Evolutionary conservation across 2,113 vertebrate species (phyloP), one percentile per base, ranked within the genome.

Genomic region (Gasterosteus aculeatus): DNA sequence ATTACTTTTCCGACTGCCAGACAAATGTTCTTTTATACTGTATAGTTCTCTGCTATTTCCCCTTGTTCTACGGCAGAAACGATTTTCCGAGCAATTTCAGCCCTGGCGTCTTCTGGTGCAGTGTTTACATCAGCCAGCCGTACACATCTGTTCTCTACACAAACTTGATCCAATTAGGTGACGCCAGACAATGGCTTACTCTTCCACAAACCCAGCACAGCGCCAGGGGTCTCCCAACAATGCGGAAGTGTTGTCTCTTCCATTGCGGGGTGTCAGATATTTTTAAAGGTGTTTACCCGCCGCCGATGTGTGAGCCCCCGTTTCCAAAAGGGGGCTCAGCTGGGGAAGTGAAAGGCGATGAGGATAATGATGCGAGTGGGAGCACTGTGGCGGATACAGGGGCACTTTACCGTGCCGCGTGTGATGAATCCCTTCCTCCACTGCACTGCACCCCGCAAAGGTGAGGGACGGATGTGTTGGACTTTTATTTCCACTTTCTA

Each of bases 251-350:
- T 80, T 83, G 84, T 83, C 81, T 77, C 81, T 79, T 82, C 79
- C 77, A 87, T 89, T 88, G 88, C 75, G 16, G 63, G 47, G 85
- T 65, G 80, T 91, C 88, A 86, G 83, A 92, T 92, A 87, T 75
- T 90, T 90, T 93, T 91, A 92, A 90, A 90, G 80, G 87, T 89
- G 85, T 92, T 91, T 90, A 87, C 84, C 86, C 69, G 65, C 77
- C 70, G 67, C 75, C 58, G 69, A 75, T 54, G 58, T 90, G 88
- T 91, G 87, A 83, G 80, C 67, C 76, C 79, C 67, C 0, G 83
- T 85, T 88, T 75, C 77, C 77, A 56, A 79, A 87, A 79, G 58
- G 80, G 82, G 87, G 63, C 89, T 91, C 90, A 90, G 89, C 83
- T 89, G 90, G 78, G 85, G 75, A 76, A 77, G 80, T 69, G 85